These are phyloP conservation scores for Drosophila aldrichi DNA, from an alignment of 2,888 invertebrate species.

Conservation along the genomic window DNA sequence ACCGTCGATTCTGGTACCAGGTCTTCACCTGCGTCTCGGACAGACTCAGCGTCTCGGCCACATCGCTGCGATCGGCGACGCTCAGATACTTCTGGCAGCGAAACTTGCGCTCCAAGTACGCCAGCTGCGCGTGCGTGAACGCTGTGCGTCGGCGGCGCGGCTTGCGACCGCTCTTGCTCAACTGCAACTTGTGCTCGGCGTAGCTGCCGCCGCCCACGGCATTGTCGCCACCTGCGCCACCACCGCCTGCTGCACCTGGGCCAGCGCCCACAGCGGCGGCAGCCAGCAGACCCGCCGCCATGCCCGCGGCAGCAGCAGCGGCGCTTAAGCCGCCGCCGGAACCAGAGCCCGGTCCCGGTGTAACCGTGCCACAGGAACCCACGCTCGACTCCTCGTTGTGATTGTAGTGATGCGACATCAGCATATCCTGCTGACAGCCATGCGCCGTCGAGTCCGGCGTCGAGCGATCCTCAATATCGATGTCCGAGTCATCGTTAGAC, in stretches of 20 bases:
- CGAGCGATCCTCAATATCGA: conserved; percentile 85
- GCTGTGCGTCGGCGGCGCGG: conserved; percentile 94
- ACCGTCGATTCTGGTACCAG: conserved; percentile 89
- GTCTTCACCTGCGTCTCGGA: conserved; percentile 98
- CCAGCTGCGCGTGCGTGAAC: conserved; percentile 97
- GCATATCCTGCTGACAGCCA: conserved; percentile 71
- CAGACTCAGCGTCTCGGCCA: conserved; percentile 94
- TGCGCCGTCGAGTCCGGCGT: conserved; percentile 81
- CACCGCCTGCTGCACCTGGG: conserved; percentile 3
- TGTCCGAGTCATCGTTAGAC: conserved; percentile 85
- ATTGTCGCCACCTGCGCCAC: conserved; percentile 7
- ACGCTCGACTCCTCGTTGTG: conserved; percentile 82
- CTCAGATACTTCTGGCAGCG: conserved; percentile 96
- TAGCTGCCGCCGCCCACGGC: conserved; percentile 57
- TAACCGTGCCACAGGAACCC: conserved; percentile 76
- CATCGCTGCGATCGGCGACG: conserved; percentile 96
- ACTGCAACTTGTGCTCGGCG: conserved; percentile 79
- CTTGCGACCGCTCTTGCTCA: conserved; percentile 89
- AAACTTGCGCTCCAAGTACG: conserved; percentile 96
- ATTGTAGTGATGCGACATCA: conserved; percentile 64
- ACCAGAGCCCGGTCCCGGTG: conserved; percentile 39
- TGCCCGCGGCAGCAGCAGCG: conserved; percentile 66
- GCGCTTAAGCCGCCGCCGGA: conserved; percentile 44
- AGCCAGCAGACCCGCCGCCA: conserved; percentile 60
- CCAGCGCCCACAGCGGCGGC: conserved; percentile 38